Base-by-base conservation (phyloP, 2,797 vertebrate genomes). In the Apogon hyalosoma region DNA sequence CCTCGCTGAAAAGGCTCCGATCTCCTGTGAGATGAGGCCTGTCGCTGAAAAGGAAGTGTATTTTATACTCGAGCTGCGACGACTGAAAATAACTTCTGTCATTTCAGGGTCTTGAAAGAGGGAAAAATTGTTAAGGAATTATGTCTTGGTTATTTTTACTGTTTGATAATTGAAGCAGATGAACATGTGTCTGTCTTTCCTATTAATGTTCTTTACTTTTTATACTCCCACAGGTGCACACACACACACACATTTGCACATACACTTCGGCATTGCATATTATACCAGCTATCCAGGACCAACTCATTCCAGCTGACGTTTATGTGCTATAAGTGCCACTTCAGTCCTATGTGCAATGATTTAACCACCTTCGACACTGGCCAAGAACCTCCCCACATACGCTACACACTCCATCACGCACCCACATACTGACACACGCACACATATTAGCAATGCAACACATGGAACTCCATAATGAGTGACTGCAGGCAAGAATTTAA, bases 291-390 rank as follows among this genome's bases (percentile, higher is more conserved):
- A 41, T 71, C 64, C 50, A 42, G 42, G 74, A 73, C 82, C 75
- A 59, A 69, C 72, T 90, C 77, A 83, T 84, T 85, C 76, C 72
- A 24, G 24, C 46, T 88, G 90, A 91, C 75, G 42, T 93, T 91
- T 88, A 91, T 88, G 73, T 77, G 84, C 88, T 80, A 69, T 88
- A 87, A 91, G 88, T 90, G 88, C 87, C 90, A 89, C 86, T 89
- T 87, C 58, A 75, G 52, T 83, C 77, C 77, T 69, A 53, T 85
- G 79, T 85, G 82, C 3, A 19, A 85, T 90, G 84, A 90, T 91
- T 90, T 91, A 90, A 88, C 82, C 11, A 49, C 82, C 71, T 85
- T 83, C 21, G 21, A 77, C 82, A 64, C 62, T 11, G 45, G 84
- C 82, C 72, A 82, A 85, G 73, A 87, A 67, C 67, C 72, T 5